Evolutionary conservation across 1,140 invertebrate genomes (phyloP).

Genomic region (Tetramorium alpestre): DNA sequence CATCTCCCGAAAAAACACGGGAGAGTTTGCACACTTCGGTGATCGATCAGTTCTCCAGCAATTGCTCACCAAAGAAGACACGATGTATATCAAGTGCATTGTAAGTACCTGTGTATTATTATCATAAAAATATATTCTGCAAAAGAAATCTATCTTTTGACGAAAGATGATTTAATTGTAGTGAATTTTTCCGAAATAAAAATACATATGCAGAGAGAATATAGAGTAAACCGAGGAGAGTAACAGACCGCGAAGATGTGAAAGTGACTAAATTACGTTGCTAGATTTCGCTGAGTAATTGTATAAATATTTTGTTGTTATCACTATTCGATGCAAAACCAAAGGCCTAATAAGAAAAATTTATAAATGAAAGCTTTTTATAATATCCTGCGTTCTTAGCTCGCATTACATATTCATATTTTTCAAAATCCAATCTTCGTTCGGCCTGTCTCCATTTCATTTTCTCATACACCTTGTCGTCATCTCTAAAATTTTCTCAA

Average conservation of each 20-base stretch:
- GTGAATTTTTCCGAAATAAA: neutral
- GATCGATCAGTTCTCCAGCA: conserved; percentile 2
- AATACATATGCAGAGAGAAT: neutral
- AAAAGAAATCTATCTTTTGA: neutral
- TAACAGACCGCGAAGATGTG: conserved; percentile 15
- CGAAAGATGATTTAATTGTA: neutral
- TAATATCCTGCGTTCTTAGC: neutral
- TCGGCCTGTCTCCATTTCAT: neutral
- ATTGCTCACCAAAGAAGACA: conserved; percentile 16
- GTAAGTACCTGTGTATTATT: conserved; percentile 12
- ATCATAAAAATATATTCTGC: neutral
- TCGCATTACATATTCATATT: neutral
- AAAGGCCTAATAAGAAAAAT: neutral
- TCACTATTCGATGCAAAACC: neutral
- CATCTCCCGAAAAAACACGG: too few species aligned
- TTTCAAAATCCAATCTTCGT: neutral
- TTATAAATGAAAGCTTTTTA: neutral
- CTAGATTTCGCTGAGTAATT: neutral
- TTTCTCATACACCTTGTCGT: neutral
- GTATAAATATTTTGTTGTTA: neutral
- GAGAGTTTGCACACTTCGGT: too few species aligned
- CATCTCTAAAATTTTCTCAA: neutral
- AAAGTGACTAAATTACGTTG: conserved; percentile 17
- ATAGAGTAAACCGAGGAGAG: neutral
- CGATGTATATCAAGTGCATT: conserved; percentile 25